Evolutionary conservation across 2,113 vertebrate species (phyloP), one percentile per base, ranked within the genome.

Genomic region (Calyptomena viridis): DNA sequence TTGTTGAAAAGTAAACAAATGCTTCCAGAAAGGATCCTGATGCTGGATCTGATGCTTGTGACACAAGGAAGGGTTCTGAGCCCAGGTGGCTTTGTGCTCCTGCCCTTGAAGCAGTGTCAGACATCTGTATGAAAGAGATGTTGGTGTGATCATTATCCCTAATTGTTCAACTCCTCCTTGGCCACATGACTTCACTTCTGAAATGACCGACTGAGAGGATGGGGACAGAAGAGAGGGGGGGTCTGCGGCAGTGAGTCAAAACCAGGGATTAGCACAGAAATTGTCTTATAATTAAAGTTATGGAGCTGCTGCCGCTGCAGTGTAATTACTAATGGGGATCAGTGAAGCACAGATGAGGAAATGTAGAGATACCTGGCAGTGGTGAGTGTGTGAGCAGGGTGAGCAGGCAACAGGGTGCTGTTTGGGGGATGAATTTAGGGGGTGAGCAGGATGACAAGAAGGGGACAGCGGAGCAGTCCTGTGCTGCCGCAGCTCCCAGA

Each of bases 261-360:
- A 59, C 85, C 58, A 25, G 49, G 75, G 84, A 91, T 93, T 92
- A 86, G 84, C 91, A 69, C 85, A 90, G 87, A 91, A 95, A 96
- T 87, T 91, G 96, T 92, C 87, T 94, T 84, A 72, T 85, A 84
- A 94, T 96, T 94, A 94, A 95, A 97, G 95, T 84, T 91, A 59
- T 2, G 17, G 90, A 93, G 68, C 89, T 72, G 94, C 86, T 77
- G 76, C 74, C 0, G 13, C 92, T 68, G 90, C 66, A 58, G 64
- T 60, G 67, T 89, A 73, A 93, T 96, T 94, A 28, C 87, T 76
- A 42, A 79, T 6, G 55, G 50, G 84, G 82, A 53, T 66, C 89
- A 79, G 79, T 40, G 89, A 56, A 81, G 96, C 28, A 0, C 75
- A 42, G 80, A 71, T 19, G 63, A 76, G 85, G 73, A 56, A 47